phyloP scores from a whole-genome alignment of 2,888 invertebrate species.

The Hypolimnas misippus region DNA sequence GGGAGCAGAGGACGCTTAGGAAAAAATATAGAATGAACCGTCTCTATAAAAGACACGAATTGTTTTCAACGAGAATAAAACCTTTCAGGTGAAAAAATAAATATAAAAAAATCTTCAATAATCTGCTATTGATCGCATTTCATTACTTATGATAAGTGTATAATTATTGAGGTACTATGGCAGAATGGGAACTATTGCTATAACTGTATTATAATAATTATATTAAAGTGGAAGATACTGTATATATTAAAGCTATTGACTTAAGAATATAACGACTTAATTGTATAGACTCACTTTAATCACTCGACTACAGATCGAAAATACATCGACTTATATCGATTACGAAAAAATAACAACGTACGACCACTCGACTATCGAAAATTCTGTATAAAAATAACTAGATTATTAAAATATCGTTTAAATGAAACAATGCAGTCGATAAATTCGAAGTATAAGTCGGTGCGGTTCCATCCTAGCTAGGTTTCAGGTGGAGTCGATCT shows the following conservation, averaged over 20 bases:
- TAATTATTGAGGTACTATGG: conserved; percentile 80
- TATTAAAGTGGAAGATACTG: conserved; percentile 79
- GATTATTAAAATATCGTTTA: conserved; percentile 44
- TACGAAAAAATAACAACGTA: conserved; percentile 44
- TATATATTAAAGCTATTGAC: conserved; percentile 81
- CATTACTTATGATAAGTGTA: conserved; percentile 51
- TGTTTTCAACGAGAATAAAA: conserved; percentile 12
- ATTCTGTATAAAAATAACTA: conserved; percentile 45
- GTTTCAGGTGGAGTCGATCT: conserved; percentile 62
- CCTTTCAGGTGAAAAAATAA: conserved; percentile 8
- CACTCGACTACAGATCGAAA: conserved; percentile 49
- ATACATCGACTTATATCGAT: conserved; percentile 48
- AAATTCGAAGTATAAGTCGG: conserved; percentile 45
- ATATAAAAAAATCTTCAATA: conserved; percentile 26
- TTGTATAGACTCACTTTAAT: conserved; percentile 41
- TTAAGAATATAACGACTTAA: conserved; percentile 73
- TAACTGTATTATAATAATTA: conserved; percentile 66
- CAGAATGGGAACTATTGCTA: conserved; percentile 79
- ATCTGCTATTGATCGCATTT: conserved; percentile 41
- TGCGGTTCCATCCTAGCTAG: conserved; percentile 44
- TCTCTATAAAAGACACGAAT: background rate
- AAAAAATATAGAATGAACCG: background rate
- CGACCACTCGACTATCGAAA: conserved; percentile 35
- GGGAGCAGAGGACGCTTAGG: conserved; percentile 12
- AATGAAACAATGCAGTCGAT: conserved; percentile 41